Evolutionary conservation across 2,888 invertebrate genomes (phyloP).

Genomic region (Alloplasta piceator): DNA sequence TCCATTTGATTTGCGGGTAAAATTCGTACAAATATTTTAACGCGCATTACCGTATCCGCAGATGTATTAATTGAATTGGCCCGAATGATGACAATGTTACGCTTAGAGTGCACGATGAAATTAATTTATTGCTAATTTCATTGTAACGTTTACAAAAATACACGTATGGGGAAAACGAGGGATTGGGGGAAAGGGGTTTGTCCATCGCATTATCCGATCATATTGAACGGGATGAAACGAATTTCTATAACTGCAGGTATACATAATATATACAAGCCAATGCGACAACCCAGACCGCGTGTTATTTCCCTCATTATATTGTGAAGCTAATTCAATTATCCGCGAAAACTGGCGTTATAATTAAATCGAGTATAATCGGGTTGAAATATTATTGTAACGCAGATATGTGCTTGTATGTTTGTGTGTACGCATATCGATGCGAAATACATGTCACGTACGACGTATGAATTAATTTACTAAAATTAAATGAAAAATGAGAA

Average conservation of each 20-base stretch:
- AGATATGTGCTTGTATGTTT: background rate
- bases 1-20: conserved; percentile 27
- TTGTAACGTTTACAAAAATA: conserved; percentile 19
- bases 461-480: background rate
- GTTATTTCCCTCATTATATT: conserved; percentile 48
- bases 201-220: conserved; percentile 47
- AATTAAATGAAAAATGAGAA: background rate
- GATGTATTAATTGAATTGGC: conserved; percentile 61
- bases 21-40: conserved; percentile 44
- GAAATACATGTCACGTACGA: background rate
- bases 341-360: conserved; percentile 49
- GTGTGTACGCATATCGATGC: background rate
- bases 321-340: conserved; percentile 60
- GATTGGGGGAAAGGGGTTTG: background rate
- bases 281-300: conserved; percentile 29
- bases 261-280: conserved; percentile 23
- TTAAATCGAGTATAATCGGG: conserved; percentile 36
- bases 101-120: conserved; percentile 54
- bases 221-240: conserved; percentile 41
- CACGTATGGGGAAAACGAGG: background rate
- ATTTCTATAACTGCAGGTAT: conserved; percentile 31
- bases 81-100: conserved; percentile 54
- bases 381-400: background rate
- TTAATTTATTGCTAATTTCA: conserved; percentile 63
- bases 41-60: conserved; percentile 21